phyloP scores from a whole-genome alignment of 35 echinoderm and acorn worm species.

The Ptychodera flava region DNA sequence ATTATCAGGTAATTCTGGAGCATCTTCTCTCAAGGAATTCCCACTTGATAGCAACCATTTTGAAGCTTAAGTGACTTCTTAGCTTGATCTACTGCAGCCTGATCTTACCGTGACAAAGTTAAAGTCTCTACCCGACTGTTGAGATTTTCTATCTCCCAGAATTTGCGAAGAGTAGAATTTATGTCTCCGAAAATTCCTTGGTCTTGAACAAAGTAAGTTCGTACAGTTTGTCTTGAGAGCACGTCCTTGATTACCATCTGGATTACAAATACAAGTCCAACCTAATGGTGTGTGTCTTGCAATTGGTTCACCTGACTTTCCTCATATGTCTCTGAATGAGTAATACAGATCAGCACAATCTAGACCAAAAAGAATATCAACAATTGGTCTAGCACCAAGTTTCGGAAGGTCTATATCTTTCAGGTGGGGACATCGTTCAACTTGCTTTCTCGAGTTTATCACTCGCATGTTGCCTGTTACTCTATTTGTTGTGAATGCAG shows the following conservation, averaged over 20 bases:
- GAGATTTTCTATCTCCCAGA: too few species aligned
- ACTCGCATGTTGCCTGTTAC: constrained; percentile 21
- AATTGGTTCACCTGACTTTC: constrained; percentile 8
- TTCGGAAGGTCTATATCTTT: constrained; percentile 9
- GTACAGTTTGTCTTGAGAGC: not conserved
- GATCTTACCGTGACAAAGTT: too few species aligned
- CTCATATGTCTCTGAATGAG: not conserved
- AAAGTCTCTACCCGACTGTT: too few species aligned
- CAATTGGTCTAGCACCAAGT: not conserved
- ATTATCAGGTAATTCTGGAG: constrained; percentile 2
- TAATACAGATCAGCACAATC: constrained; percentile 15
- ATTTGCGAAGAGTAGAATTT: too few species aligned
- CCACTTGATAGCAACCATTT: constrained; percentile 18
- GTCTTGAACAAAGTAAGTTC: too few species aligned
- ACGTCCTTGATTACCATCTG: too few species aligned
- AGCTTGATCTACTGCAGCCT: not conserved
- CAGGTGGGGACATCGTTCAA: constrained; percentile 5
- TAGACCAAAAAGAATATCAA: constrained; percentile 14
- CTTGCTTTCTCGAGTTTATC: constrained; percentile 16
- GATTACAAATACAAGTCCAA: constrained; percentile 20
- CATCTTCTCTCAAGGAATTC: constrained; percentile 15
- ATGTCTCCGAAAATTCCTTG: too few species aligned
- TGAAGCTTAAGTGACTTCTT: not conserved
- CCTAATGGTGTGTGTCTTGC: not conserved
- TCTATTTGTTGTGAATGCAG: constrained; percentile 31